Conservation (phyloP, 2,888 invertebrate genomes). For the Nemotelus pantherinus region DNA sequence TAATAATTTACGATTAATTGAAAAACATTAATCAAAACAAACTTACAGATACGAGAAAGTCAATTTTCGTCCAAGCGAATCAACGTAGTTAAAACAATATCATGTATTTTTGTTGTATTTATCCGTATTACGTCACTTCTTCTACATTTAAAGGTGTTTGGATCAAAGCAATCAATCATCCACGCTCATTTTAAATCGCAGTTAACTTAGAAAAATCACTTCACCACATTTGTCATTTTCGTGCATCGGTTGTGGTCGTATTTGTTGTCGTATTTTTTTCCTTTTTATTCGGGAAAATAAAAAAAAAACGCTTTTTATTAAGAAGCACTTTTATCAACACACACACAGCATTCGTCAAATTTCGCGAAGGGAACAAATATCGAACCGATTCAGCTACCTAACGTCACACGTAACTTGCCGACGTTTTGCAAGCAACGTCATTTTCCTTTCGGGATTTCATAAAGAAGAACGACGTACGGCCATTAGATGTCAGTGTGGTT, state of each 20-base stretch:
- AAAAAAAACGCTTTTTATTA: neutral
- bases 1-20: too few species aligned
- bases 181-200: neutral
- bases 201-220: slow-evolving; percentile 1
- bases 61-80: too few species aligned
- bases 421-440: neutral
- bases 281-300: neutral
- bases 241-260: slow-evolving; percentile 3
- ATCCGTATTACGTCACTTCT: too few species aligned
- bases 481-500: slow-evolving; percentile 53
- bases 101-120: too few species aligned
- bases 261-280: neutral
- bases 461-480: slow-evolving; percentile 42
- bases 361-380: neutral
- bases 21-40: too few species aligned
- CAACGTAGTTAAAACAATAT: too few species aligned
- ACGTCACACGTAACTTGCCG: neutral
- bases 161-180: too few species aligned
- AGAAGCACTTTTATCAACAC: too few species aligned
- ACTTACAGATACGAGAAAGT: too few species aligned
- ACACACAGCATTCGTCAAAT: neutral
- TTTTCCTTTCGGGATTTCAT: neutral
- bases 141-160: too few species aligned
- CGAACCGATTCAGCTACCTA: slow-evolving; percentile 4
- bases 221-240: neutral